Evolutionary conservation across 1,140 invertebrate species (phyloP).

Genomic region (Tetraneura akinire): DNA sequence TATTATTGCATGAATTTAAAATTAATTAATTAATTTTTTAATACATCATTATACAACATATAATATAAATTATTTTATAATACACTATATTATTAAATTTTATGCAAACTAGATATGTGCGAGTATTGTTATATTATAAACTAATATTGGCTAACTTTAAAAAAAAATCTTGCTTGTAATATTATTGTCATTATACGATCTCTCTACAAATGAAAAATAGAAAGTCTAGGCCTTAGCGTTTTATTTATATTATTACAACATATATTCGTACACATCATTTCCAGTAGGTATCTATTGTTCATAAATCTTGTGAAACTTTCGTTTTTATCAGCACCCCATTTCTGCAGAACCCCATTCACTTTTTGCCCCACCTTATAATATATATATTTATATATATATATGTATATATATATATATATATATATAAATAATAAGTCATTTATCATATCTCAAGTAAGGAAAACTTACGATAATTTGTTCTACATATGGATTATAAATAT

Average conservation of each 20-base stretch:
- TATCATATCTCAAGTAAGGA: not conserved
- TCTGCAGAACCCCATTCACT: not conserved
- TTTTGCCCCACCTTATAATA: not conserved
- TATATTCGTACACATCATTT: not conserved
- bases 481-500: no score
- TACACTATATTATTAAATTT: no score
- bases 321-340: not conserved
- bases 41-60: no score
- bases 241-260: not conserved
- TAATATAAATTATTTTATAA: no score
- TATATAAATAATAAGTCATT: not conserved
- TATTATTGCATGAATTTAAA: no score
- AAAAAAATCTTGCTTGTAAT: not conserved
- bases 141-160: not conserved
- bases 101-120: not conserved
- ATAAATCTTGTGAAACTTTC: conserved; percentile 11
- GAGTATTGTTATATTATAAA: not conserved
- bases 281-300: not conserved
- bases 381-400: not conserved
- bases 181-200: not conserved
- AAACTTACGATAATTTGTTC: no score
- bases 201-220: no score
- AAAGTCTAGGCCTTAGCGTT: no score
- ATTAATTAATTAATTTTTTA: no score
- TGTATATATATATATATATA: no score